Evolutionary conservation across 2,113 vertebrate genomes (phyloP), one percentile per base, ranked within the genome.

Genomic region (Felis chaus): DNA sequence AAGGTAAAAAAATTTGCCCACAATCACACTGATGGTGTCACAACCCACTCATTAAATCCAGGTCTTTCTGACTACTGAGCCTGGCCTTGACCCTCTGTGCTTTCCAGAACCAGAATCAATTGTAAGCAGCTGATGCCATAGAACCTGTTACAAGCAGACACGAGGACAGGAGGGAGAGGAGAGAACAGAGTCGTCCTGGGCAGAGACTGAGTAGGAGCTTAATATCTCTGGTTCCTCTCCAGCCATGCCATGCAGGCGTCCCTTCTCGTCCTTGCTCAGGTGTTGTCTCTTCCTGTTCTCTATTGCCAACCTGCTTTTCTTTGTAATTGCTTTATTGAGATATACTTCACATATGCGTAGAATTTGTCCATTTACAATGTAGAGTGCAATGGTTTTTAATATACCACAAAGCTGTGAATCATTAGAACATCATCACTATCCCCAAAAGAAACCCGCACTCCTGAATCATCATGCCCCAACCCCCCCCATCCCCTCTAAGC

Each of bases 181-280:
- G 29, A 80, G 0, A 19, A 63, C 57, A 78, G 48, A 53, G 7
- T 4, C 2, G 12, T 18, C 41, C 3, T 0, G 1, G 25, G 29
- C 53, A 1, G 80, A 71, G 71, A 33, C 1, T 45, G 7, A 92
- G 33, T 0, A 3, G 71, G n/a, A 31, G 31, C 11, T 21, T 13
- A 31, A 27, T 69, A 11, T 50, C 18, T 5, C 66, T 15, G 25
- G 85, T 55, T n/a, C 39, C 55, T 39, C 4, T 2, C 41, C 27
- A 23, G 15, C 13, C 29, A 33, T 1, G 0, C 23, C 0, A 12
- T 2, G 2, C 25, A 6, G 3, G 16, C 41, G 3, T 3, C 33
- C 82, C 41, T 83, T 33, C 27, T 36, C n/a, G 0, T 3, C n/a
- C 18, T 48, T 10, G 0, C 36, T 92, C 63, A 65, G 41, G 3